Base-by-base conservation (phyloP, 1,140 invertebrate genomes). In the Platorchestia sp. region DNA sequence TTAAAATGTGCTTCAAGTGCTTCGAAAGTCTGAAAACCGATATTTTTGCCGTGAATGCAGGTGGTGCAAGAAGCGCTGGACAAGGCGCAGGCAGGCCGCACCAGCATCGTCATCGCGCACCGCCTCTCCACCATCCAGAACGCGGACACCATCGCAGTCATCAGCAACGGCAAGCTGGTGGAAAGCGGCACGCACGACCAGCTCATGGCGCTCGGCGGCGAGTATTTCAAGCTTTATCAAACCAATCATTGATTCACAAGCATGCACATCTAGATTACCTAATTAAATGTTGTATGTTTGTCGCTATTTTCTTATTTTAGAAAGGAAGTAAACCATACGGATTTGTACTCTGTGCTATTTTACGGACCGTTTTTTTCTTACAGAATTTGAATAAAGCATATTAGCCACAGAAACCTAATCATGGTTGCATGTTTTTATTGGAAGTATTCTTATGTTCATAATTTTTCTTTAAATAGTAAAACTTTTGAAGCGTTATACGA, bases 21-120 rank as follows among this genome's bases (percentile, higher is more conserved):
- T n/a, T n/a, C n/a, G n/a, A 1, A 75, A 75, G 14, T 27, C 14
- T 75, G 27, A 75, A 75, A 36, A 14, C 59, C 27, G 1, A 75
- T 22, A 27, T 19, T 75, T 75, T 10, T 19, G 14, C 27, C 7
- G 27, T 75, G 59, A 10, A 36, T 3, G 40, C 96, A 98, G 98
- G 97, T 99, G 90, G 99, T 99, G 0, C 98, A 99, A 97, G 98
- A 98, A 95, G 98, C 99, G 0, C 97, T 99, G 41, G 98, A 99
- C 96, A 97, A 98, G 90, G 98, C 98, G 7, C 97, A 98, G 0
- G 97, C 98, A 96, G 98, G 98, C 42, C 98, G 98, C 95, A 99
- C 99, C 0, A 98, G 98, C 0, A 97, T 99, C 36, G 98, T 99
- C 14, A 99, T 99, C 96, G 99, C 99, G 75, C 99, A 99, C 97